These are phyloP conservation scores for Mirza zaza DNA, from an alignment of 2,113 vertebrate genomes.

Conservation along the genomic window DNA sequence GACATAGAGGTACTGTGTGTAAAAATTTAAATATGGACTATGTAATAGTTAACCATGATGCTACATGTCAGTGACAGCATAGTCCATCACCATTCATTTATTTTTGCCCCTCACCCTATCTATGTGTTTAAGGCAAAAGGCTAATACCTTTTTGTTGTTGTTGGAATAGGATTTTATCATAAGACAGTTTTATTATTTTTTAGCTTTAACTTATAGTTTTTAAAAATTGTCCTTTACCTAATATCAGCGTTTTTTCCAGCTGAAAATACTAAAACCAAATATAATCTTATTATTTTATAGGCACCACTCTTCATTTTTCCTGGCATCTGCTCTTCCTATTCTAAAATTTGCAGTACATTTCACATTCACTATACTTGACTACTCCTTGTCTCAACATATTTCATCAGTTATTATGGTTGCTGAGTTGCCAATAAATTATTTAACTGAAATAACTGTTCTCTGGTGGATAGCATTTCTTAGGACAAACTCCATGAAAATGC, in stretches of 20 bases:
- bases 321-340: slow-evolving; percentile 27
- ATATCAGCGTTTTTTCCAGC: neutral
- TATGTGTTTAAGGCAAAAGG: neutral
- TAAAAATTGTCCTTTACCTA: neutral
- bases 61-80: neutral
- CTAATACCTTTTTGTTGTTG: neutral
- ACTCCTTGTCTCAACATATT: slow-evolving; percentile 66
- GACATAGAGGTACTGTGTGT: neutral
- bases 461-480: slow-evolving; percentile 52
- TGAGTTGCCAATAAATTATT: slow-evolving; percentile 74
- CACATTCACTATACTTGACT: slow-evolving; percentile 49
- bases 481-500: slow-evolving; percentile 51
- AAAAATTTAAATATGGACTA: neutral
- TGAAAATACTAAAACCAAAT: neutral
- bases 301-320: neutral
- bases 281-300: neutral
- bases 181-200: neutral
- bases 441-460: slow-evolving; percentile 68
- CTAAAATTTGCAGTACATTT: slow-evolving; percentile 55
- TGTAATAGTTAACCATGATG: neutral
- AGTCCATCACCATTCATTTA: neutral
- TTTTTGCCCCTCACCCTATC: neutral
- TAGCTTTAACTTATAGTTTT: neutral
- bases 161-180: neutral
- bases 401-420: slow-evolving; percentile 54